A percentile compares a stretch with the other conserved stretches of the same genome.
Conservation (phyloP, 2,888 invertebrate genomes). For the Dolichopus griseipennis region DNA sequence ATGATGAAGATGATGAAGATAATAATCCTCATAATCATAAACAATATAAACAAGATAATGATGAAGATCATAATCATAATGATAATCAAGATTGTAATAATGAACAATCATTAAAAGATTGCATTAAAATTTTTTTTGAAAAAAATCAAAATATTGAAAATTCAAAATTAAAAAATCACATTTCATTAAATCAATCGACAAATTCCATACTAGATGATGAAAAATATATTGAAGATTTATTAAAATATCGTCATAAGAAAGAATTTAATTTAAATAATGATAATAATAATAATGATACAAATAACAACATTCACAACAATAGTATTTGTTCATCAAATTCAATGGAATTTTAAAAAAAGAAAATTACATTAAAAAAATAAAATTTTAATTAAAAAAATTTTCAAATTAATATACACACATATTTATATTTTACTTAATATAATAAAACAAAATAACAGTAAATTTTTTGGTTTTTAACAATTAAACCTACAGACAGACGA, state of each 20-base stretch:
- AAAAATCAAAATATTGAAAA: not conserved
- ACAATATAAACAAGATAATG: not conserved
- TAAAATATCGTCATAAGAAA: conserved; percentile 12
- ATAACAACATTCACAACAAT: not conserved
- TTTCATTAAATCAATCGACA: not conserved
- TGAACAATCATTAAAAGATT: conserved; percentile 1
- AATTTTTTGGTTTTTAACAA: too few relatives aligned
- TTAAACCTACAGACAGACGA: too few relatives aligned
- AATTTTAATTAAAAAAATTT: too few relatives aligned
- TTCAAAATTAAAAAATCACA: not conserved
- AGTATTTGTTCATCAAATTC: not conserved
- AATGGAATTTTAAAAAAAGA: conserved; percentile 21
- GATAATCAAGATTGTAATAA: not conserved
- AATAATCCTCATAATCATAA: not conserved
- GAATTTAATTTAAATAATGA: not conserved
- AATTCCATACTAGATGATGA: conserved; percentile 10
- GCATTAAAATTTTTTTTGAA: not conserved
- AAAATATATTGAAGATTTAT: conserved; percentile 10
- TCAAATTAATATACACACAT: too few relatives aligned
- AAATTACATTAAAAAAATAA: conserved; percentile 17
- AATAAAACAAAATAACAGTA: too few relatives aligned
- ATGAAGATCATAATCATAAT: not conserved
- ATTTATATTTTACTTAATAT: too few relatives aligned
- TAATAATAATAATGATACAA: not conserved
- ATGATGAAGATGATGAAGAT: too few relatives aligned